A percentile compares a stretch with the other conserved stretches of the same genome.
Evolutionary conservation across 2,113 vertebrate species (phyloP).

Genomic region (Cyrtonyx montezumae): DNA sequence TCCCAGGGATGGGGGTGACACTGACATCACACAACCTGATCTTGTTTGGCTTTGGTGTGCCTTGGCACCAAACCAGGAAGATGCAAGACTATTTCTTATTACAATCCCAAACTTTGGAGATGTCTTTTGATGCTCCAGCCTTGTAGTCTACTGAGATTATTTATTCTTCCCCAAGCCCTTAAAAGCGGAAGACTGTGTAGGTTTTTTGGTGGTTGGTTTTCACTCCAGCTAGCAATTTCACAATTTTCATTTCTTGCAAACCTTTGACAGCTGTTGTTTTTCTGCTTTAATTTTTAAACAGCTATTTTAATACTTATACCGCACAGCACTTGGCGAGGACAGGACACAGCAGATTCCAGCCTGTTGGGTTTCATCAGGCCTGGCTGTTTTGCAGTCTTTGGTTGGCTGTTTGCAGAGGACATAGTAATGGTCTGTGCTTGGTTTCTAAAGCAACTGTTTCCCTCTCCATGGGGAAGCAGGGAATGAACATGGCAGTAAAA

Average conservation of each 20-base stretch:
- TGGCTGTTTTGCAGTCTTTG: not conserved
- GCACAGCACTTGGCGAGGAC: not conserved
- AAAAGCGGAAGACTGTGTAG: not conserved
- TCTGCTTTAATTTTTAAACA: not conserved
- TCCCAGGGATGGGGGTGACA: not conserved
- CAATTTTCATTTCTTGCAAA: not conserved
- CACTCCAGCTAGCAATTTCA: not conserved
- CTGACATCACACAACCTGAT: not conserved
- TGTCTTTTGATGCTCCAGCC: not conserved
- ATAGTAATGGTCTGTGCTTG: not conserved
- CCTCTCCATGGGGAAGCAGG: not conserved
- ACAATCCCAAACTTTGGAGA: not conserved
- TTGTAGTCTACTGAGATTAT: not conserved
- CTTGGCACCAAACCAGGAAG: not conserved
- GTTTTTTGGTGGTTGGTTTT: not conserved
- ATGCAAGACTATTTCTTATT: not conserved
- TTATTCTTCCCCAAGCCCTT: not conserved
- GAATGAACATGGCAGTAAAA: not conserved
- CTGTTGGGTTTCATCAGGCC: not conserved
- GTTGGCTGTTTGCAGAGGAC: not conserved
- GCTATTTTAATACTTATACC: not conserved
- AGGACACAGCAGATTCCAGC: not conserved
- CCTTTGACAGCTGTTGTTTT: not conserved
- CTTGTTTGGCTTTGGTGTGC: not conserved
- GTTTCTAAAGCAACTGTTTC: not conserved